These are phyloP conservation scores for Cacatua alba DNA, from an alignment of 2,113 vertebrate genomes.

Conservation along the genomic window DNA sequence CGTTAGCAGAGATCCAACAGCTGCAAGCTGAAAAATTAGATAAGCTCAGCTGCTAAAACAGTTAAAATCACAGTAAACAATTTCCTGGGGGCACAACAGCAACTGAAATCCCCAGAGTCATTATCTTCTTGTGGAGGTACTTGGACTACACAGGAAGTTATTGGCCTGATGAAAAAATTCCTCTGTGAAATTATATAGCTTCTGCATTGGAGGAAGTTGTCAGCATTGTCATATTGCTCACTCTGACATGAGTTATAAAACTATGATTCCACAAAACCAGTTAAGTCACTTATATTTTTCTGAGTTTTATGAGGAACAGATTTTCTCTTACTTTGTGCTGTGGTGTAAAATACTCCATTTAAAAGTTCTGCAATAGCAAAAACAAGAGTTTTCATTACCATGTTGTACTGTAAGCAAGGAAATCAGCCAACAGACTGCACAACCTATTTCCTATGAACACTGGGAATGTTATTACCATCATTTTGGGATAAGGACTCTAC, in stretches of 20 bases:
- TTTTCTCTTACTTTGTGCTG: not conserved
- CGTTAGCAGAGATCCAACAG: not conserved
- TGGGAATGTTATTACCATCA: not conserved
- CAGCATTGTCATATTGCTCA: slow-evolving; percentile 38
- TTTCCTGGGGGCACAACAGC: not conserved
- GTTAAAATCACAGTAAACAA: slow-evolving; percentile 28
- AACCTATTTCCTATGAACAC: not conserved
- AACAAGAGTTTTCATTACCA: not conserved
- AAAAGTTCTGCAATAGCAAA: not conserved
- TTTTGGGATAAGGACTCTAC: not conserved
- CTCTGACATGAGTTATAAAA: slow-evolving; percentile 34
- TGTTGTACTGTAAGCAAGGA: not conserved
- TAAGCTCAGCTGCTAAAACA: not conserved
- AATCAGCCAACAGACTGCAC: not conserved
- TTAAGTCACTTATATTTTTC: not conserved
- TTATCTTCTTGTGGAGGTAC: slow-evolving; percentile 13
- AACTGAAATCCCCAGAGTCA: not conserved
- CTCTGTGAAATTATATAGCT: slow-evolving; percentile 32
- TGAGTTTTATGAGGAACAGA: slow-evolving; percentile 10
- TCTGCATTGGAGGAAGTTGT: slow-evolving; percentile 47
- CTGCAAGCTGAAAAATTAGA: slow-evolving; percentile 37
- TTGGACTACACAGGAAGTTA: slow-evolving; percentile 29
- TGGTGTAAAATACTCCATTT: not conserved
- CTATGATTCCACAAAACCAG: not conserved
- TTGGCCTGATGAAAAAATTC: slow-evolving; percentile 1